Percentiles rank a stretch among this genome's conserved stretches.
phyloP scores from a whole-genome alignment of 2,888 invertebrate species.

The Uloborus plumipes region DNA sequence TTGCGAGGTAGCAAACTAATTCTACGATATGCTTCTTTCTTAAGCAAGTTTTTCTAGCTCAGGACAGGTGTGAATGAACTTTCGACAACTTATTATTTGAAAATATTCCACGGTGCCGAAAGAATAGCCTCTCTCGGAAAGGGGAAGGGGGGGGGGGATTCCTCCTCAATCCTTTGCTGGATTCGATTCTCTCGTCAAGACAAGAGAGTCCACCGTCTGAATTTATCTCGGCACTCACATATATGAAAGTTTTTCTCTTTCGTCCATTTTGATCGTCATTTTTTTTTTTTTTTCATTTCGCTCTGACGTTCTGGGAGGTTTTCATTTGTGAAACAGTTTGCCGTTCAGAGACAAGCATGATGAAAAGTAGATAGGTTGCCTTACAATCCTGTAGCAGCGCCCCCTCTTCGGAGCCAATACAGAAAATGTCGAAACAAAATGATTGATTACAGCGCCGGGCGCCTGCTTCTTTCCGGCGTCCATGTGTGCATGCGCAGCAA shows the following conservation, averaged over 20 bases:
- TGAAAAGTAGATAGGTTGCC: conserved; percentile 65
- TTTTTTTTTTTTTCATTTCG: conserved; percentile 26
- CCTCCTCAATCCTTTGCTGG: no score
- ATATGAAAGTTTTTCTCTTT: background rate
- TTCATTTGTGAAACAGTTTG: conserved; percentile 64
- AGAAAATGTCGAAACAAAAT: conserved; percentile 65
- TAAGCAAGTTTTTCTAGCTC: no score
- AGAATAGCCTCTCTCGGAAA: no score
- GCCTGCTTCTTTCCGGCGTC: conserved; percentile 55
- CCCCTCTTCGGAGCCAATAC: conserved; percentile 55
- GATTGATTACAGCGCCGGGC: conserved; percentile 63
- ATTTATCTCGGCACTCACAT: background rate
- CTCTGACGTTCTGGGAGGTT: conserved; percentile 56
- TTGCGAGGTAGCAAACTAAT: no score
- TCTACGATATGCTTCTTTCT: no score
- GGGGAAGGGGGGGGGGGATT: no score
- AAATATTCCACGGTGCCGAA: no score
- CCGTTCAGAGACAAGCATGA: conserved; percentile 62
- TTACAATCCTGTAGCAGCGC: conserved; percentile 54
- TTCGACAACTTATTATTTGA: no score
- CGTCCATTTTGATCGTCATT: background rate
- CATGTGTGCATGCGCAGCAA: conserved; percentile 36
- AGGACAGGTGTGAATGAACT: no score
- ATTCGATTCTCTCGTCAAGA: no score
- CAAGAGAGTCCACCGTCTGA: no score